Conservation (phyloP, 2,797 vertebrate species). For the Mus minutoides region DNA sequence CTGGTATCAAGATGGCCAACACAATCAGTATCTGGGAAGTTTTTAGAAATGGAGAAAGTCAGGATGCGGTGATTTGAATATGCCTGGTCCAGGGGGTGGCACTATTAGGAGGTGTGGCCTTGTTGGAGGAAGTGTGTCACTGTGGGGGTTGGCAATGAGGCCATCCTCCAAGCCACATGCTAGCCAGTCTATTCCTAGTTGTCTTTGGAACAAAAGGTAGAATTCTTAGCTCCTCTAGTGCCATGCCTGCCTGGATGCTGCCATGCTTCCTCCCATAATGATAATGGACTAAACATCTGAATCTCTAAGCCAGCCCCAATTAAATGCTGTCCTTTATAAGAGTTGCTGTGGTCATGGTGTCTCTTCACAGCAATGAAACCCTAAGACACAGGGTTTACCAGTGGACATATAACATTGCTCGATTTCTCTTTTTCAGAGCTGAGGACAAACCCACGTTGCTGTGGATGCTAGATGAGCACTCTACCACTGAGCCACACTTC, state of each 20-base stretch:
- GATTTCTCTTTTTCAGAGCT: background rate
- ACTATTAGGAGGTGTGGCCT: background rate
- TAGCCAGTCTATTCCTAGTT: background rate
- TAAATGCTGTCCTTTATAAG: background rate
- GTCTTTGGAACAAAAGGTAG: background rate
- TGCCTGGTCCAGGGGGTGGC: background rate
- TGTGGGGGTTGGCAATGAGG: background rate
- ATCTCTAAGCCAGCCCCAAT: background rate
- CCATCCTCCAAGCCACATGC: background rate
- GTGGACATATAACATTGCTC: background rate
- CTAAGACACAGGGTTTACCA: background rate
- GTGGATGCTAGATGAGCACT: background rate
- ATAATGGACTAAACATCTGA: background rate
- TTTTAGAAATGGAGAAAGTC: constrained; percentile 6
- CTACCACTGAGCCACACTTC: background rate
- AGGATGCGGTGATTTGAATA: background rate
- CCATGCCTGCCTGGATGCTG: background rate
- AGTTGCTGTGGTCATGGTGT: background rate
- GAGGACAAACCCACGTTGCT: background rate
- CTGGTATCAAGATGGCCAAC: background rate
- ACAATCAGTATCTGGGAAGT: background rate
- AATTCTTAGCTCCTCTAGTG: background rate
- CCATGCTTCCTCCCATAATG: background rate
- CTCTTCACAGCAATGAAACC: background rate
- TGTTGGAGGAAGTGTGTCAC: background rate